phyloP scores from a whole-genome alignment of 2,888 invertebrate genomes.

The Anorthoa munda region DNA sequence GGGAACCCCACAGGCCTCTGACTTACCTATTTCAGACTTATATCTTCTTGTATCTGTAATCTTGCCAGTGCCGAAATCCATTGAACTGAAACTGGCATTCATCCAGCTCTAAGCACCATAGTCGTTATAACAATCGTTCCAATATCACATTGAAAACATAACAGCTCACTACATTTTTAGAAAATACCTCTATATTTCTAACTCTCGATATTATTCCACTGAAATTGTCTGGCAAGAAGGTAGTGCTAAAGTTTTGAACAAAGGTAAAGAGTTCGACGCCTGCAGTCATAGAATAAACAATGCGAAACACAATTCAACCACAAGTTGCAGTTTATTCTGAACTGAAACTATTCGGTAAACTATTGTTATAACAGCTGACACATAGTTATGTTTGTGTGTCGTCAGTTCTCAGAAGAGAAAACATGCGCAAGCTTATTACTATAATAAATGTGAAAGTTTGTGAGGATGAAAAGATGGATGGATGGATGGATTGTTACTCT shows the following conservation, averaged over 20 bases:
- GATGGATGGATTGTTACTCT: too few species aligned
- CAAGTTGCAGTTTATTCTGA: conserved; percentile 63
- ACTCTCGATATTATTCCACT: conserved; percentile 56
- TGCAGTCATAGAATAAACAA: conserved; percentile 75
- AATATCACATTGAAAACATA: conserved; percentile 2
- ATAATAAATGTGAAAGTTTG: too few species aligned
- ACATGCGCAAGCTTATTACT: not conserved
- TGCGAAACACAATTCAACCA: conserved; percentile 66
- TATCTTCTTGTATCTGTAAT: not conserved
- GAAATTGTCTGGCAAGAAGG: conserved; percentile 72
- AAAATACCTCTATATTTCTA: conserved; percentile 48
- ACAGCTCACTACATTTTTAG: conserved; percentile 11
- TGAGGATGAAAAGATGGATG: too few species aligned
- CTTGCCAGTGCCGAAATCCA: not conserved
- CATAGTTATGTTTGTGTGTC: conserved; percentile 31
- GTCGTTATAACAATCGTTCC: not conserved
- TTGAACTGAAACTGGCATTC: not conserved
- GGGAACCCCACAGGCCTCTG: too few species aligned
- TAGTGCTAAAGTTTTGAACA: conserved; percentile 73
- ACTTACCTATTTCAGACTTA: too few species aligned
- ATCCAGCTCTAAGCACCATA: not conserved
- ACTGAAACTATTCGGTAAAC: conserved; percentile 54
- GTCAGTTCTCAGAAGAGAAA: not conserved
- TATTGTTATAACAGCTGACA: conserved; percentile 49
- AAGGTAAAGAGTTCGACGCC: conserved; percentile 74